These are phyloP conservation scores for Notamacropus eugenii DNA, from an alignment of 2,797 vertebrate species.

Conservation along the genomic window DNA sequence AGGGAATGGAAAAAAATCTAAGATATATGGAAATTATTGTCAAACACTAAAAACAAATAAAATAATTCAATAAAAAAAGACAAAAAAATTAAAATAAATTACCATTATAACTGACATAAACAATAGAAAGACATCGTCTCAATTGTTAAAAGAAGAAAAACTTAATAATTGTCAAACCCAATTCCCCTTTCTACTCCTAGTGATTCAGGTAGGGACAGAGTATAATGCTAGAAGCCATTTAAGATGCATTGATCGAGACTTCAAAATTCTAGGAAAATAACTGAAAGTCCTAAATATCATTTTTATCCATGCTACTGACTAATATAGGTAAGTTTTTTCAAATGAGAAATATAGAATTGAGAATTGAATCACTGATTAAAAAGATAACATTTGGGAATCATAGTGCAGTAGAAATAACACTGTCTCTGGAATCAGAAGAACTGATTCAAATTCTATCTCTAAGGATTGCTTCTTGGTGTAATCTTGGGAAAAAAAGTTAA, in stretches of 20 bases:
- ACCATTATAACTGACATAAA: neutral
- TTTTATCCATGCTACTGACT: neutral
- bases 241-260: neutral
- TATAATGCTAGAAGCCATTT: neutral
- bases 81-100: too few species aligned
- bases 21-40: too few species aligned
- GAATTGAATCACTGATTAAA: too few species aligned
- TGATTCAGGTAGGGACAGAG: neutral
- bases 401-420: neutral
- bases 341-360: too few species aligned
- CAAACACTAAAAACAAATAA: too few species aligned
- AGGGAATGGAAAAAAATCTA: too few species aligned
- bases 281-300: neutral
- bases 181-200: neutral
- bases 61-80: too few species aligned
- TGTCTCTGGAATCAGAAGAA: neutral
- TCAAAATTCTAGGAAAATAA: neutral
- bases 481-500: neutral
- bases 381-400: too few species aligned
- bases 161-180: neutral
- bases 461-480: neutral
- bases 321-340: too few species aligned
- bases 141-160: neutral
- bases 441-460: neutral
- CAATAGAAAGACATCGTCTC: neutral